Conservation (phyloP, 2,113 vertebrate species). For the Odocoileus hemionus region DNA sequence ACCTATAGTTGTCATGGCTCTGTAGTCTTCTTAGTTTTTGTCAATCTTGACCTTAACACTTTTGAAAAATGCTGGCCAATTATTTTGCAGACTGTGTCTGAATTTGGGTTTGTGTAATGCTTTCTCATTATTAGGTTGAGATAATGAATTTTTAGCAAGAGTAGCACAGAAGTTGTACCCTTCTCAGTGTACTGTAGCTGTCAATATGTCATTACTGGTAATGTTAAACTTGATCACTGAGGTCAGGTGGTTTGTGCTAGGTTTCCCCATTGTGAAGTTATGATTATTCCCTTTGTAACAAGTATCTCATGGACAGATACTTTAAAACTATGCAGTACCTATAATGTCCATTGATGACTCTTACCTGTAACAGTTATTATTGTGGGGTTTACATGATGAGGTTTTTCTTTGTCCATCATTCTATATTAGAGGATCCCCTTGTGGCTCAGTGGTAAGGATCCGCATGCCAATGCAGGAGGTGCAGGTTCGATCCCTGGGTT, state of each 20-base stretch:
- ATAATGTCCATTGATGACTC: background rate
- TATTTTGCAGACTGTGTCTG: background rate
- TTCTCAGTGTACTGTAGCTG: background rate
- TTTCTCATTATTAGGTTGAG: background rate
- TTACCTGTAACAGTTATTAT: background rate
- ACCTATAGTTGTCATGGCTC: background rate
- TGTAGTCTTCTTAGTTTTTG: background rate
- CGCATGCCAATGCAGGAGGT: background rate
- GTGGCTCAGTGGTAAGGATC: background rate
- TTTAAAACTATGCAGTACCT: background rate
- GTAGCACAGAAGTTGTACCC: background rate
- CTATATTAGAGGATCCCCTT: background rate
- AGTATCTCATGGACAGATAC: background rate
- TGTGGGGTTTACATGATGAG: background rate
- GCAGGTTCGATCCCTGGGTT: background rate
- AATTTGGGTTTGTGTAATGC: background rate
- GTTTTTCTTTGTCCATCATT: background rate
- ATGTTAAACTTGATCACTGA: background rate
- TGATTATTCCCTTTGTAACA: background rate
- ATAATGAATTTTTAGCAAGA: background rate
- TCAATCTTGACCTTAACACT: background rate
- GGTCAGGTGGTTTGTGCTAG: background rate
- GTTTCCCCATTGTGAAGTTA: background rate
- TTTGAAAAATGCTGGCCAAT: background rate
- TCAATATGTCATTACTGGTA: background rate